Evolutionary conservation across 2,888 invertebrate genomes (phyloP).

Genomic region (Mimachlamys varia): DNA sequence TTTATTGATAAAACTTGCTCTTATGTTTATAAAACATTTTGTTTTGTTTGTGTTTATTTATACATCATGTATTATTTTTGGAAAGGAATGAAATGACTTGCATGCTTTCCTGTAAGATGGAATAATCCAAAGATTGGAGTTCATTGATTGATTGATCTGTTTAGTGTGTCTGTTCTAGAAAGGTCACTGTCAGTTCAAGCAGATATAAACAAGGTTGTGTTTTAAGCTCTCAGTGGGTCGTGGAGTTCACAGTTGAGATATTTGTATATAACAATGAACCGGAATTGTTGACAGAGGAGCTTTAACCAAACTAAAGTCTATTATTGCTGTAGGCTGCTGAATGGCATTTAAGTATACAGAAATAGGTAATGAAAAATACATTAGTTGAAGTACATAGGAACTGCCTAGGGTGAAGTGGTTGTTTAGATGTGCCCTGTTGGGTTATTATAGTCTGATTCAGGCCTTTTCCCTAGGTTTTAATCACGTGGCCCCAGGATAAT

Average conservation of each 20-base stretch:
- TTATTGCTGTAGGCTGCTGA: no score
- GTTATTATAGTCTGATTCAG: no score
- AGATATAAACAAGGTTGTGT: neutral
- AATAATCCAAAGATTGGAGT: neutral
- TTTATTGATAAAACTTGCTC: neutral
- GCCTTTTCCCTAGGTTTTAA: no score
- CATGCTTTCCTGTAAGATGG: neutral
- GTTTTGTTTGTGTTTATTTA: neutral
- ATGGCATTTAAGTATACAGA: no score
- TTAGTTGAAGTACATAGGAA: no score
- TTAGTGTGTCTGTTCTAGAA: neutral
- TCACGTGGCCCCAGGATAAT: no score
- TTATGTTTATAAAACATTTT: neutral
- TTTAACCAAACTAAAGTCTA: no score
- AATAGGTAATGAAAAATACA: no score
- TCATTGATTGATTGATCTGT: conserved; percentile 13
- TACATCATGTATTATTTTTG: neutral
- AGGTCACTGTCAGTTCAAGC: neutral
- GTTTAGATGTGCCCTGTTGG: no score
- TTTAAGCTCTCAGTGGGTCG: neutral
- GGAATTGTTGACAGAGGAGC: neutral
- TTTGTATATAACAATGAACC: neutral
- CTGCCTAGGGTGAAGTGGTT: no score
- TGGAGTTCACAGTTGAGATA: neutral
- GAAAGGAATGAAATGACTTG: neutral